Evolutionary conservation across 2,888 invertebrate species (phyloP).

Genomic region (Euplagia quadripunctaria): DNA sequence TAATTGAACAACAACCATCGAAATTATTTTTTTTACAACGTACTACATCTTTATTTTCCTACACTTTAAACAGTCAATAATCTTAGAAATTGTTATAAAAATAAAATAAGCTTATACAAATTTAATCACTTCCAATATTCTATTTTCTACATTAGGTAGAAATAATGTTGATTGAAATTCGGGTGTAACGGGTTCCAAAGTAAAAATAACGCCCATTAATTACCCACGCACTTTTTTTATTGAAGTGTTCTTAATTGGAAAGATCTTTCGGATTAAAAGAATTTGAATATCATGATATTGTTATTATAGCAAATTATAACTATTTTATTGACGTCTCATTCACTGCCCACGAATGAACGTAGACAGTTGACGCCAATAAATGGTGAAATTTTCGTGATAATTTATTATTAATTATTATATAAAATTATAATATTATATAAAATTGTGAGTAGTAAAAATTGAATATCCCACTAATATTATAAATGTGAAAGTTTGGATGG

Average conservation of each 20-base stretch:
- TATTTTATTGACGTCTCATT: constrained; percentile 34
- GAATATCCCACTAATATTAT: too few relatives aligned
- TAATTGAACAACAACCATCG: background rate
- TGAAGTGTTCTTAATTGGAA: constrained; percentile 19
- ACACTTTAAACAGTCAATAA: background rate
- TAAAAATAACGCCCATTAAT: constrained; percentile 36
- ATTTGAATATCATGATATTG: constrained; percentile 40
- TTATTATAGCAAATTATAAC: constrained; percentile 25
- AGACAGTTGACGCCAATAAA: background rate
- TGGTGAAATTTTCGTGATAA: background rate
- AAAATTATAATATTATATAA: too few relatives aligned
- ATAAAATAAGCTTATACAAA: background rate
- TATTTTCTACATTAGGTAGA: constrained; percentile 9
- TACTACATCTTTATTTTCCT: background rate
- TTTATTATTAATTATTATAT: background rate
- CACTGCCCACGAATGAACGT: constrained; percentile 25
- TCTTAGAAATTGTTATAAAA: background rate
- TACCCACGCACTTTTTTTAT: constrained; percentile 36
- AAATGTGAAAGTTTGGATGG: too few relatives aligned
- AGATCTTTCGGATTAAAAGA: constrained; percentile 17
- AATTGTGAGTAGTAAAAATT: too few relatives aligned
- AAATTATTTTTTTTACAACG: too few relatives aligned
- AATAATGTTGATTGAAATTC: constrained; percentile 14
- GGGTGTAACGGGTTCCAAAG: constrained; percentile 32
- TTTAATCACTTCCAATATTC: background rate